Conservation (phyloP, 2,888 invertebrate genomes). For the Lasioglossum marginatum region DNA sequence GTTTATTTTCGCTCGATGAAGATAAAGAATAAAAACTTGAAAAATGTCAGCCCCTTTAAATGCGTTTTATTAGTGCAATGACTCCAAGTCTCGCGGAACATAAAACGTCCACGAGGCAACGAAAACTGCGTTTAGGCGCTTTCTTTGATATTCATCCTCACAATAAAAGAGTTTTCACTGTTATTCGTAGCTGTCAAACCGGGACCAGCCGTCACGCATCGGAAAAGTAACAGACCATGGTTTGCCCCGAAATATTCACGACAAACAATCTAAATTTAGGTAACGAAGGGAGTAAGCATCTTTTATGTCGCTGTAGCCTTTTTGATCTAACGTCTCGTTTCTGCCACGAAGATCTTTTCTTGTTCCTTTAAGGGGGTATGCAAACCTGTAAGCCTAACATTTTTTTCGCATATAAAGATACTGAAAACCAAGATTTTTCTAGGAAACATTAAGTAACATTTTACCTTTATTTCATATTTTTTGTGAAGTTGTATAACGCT, state of each 20-base stretch:
- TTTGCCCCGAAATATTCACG: conserved; percentile 47
- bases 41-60: neutral
- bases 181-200: conserved; percentile 60
- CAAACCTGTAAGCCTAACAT: neutral
- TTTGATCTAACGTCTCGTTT: conserved; percentile 34
- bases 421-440: neutral
- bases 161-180: conserved; percentile 48
- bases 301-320: conserved; percentile 26
- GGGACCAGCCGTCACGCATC: conserved; percentile 25
- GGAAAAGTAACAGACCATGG: conserved; percentile 37
- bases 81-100: conserved; percentile 27
- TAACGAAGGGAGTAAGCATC: conserved; percentile 29
- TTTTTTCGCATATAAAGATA: neutral
- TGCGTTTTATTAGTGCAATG: neutral
- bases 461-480: neutral
- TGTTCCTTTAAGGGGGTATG: neutral
- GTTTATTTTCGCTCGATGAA: neutral
- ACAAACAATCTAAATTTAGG: conserved; percentile 60
- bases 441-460: neutral
- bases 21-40: neutral
- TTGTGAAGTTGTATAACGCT: too few relatives aligned
- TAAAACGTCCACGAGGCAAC: conserved; percentile 4
- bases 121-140: conserved; percentile 20
- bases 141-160: conserved; percentile 37
- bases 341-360: neutral